These are phyloP conservation scores for Centroberyx gerrardi DNA, from an alignment of 2,797 vertebrate genomes.

Conservation along the genomic window DNA sequence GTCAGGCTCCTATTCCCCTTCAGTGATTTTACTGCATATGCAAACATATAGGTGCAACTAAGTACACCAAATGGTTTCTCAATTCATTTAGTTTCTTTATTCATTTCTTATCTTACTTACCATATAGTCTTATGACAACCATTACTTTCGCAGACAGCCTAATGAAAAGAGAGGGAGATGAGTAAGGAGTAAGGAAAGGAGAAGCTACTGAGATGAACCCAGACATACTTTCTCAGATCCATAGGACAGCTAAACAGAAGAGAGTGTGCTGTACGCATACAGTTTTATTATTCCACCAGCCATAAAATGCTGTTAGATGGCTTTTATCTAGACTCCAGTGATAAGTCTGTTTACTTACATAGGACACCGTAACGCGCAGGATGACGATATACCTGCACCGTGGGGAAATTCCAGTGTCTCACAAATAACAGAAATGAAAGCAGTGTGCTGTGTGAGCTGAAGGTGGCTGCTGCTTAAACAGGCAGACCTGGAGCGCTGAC, in stretches of 20 bases:
- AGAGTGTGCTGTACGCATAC: slow-evolving; percentile 1
- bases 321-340: slow-evolving; percentile 47
- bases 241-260: not conserved
- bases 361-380: not conserved
- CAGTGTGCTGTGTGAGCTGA: not conserved
- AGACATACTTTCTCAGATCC: slow-evolving; percentile 5
- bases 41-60: not conserved
- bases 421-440: slow-evolving; percentile 34
- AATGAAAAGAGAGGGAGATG: not conserved
- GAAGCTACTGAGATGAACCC: not conserved
- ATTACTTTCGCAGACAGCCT: too few species aligned
- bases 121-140: not conserved
- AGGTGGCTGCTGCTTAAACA: not conserved
- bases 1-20: not conserved
- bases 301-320: slow-evolving; percentile 29
- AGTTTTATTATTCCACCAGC: slow-evolving; percentile 19
- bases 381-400: slow-evolving; percentile 1
- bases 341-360: slow-evolving; percentile 23
- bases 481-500: not conserved
- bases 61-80: not conserved
- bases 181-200: not conserved
- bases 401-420: slow-evolving; percentile 12
- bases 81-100: not conserved
- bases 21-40: not conserved
- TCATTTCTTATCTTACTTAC: not conserved